These are phyloP conservation scores for Pharmacophagus antenor DNA, from an alignment of 2,888 invertebrate genomes.

Conservation along the genomic window DNA sequence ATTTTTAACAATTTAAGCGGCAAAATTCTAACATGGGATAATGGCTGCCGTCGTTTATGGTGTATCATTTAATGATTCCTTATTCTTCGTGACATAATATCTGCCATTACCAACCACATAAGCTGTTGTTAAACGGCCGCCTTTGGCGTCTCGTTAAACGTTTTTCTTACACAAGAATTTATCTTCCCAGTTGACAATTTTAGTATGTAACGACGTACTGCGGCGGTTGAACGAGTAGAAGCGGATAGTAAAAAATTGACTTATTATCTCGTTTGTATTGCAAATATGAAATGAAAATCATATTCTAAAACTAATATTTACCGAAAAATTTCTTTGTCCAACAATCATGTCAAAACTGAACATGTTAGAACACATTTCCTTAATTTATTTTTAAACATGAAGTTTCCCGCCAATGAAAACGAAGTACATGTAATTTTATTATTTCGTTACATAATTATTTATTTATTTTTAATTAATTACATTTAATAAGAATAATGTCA, in stretches of 20 bases:
- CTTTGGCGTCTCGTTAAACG: constrained; percentile 17
- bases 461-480: too few species aligned
- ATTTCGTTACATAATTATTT: too few species aligned
- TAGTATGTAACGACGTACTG: constrained; percentile 17
- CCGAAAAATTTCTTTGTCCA: too few species aligned
- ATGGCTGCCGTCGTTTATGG: not conserved
- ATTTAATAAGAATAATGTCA: too few species aligned
- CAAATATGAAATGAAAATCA: too few species aligned
- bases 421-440: too few species aligned
- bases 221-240: not conserved
- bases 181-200: constrained; percentile 17
- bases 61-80: constrained; percentile 14
- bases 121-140: constrained; percentile 19
- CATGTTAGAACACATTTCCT: too few species aligned
- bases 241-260: not conserved
- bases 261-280: not conserved
- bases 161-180: constrained; percentile 13
- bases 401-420: too few species aligned
- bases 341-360: too few species aligned
- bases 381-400: too few species aligned
- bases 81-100: constrained; percentile 19
- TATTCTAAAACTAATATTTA: too few species aligned
- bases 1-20: constrained; percentile 4
- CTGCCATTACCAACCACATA: constrained; percentile 14
- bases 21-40: constrained; percentile 11